Percentiles rank a stretch among this genome's conserved stretches.
These are phyloP conservation scores for Steatocranus sp. DNA, from an alignment of 2,797 vertebrate genomes.

Conservation along the genomic window DNA sequence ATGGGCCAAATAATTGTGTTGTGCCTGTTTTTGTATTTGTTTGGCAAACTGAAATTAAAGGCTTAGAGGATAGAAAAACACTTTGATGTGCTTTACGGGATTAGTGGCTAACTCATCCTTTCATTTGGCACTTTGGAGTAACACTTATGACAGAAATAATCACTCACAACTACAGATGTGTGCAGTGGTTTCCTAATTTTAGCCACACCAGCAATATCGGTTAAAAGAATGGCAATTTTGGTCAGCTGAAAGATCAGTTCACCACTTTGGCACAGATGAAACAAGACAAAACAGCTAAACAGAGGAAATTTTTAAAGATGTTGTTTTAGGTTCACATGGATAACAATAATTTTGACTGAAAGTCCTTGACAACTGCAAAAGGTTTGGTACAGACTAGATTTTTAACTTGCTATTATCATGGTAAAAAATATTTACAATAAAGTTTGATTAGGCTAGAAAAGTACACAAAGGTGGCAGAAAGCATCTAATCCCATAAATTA, in stretches of 20 bases:
- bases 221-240: not conserved
- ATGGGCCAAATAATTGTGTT: not conserved
- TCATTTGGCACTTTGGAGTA: slow-evolving; percentile 13
- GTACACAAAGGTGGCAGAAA: not conserved
- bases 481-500: not conserved
- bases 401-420: not conserved
- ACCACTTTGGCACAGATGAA: not conserved
- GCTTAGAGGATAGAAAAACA: not conserved
- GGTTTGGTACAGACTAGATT: not conserved
- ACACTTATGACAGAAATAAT: slow-evolving; percentile 6
- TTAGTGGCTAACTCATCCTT: not conserved
- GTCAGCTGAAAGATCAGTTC: not conserved
- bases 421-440: not conserved
- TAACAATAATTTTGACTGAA: not conserved
- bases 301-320: not conserved
- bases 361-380: not conserved
- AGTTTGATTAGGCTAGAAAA: not conserved
- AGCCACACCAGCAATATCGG: not conserved
- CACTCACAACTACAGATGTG: not conserved
- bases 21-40: not conserved
- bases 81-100: slow-evolving; percentile 17
- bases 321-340: not conserved
- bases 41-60: slow-evolving; percentile 19
- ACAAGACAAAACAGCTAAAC: not conserved
- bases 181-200: not conserved